phyloP scores from a whole-genome alignment of 2,888 invertebrate species.

The Herminia tarsipennalis region DNA sequence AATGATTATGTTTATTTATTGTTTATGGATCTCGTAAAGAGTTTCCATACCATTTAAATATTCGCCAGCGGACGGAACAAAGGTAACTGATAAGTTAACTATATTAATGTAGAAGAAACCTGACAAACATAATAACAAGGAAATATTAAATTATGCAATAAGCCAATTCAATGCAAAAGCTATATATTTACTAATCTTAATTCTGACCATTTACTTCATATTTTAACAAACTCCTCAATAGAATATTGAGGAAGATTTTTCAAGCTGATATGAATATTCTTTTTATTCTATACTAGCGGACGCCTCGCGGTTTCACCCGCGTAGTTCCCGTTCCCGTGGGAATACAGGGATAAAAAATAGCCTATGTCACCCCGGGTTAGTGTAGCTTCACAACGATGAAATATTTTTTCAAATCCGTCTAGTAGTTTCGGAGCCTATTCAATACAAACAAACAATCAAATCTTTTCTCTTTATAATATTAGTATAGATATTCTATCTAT shows the following conservation, averaged over 20 bases:
- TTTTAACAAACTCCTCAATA: conserved; percentile 10
- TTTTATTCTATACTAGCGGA: too few relatives aligned
- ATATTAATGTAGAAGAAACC: neutral
- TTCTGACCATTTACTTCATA: conserved; percentile 9
- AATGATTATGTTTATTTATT: conserved; percentile 9
- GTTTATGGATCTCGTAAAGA: conserved; percentile 24
- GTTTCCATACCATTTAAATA: conserved; percentile 43
- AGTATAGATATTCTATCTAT: too few relatives aligned
- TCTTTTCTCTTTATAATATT: too few relatives aligned
- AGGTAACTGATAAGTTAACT: conserved; percentile 18
- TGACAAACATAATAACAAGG: neutral
- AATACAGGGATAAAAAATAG: too few relatives aligned
- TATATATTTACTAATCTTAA: conserved; percentile 35
- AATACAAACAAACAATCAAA: too few relatives aligned
- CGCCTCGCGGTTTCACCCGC: too few relatives aligned
- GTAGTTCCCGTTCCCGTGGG: too few relatives aligned
- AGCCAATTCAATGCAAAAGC: conserved; percentile 62
- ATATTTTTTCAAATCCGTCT: too few relatives aligned
- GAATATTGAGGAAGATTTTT: conserved; percentile 1
- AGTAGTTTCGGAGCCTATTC: too few relatives aligned
- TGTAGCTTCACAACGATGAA: too few relatives aligned
- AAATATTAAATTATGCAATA: conserved; percentile 39
- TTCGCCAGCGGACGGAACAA: conserved; percentile 55
- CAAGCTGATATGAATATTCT: conserved; percentile 33
- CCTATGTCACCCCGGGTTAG: too few relatives aligned